phyloP scores from a whole-genome alignment of 2,888 invertebrate genomes.

The Taphrorychus bicolor region DNA sequence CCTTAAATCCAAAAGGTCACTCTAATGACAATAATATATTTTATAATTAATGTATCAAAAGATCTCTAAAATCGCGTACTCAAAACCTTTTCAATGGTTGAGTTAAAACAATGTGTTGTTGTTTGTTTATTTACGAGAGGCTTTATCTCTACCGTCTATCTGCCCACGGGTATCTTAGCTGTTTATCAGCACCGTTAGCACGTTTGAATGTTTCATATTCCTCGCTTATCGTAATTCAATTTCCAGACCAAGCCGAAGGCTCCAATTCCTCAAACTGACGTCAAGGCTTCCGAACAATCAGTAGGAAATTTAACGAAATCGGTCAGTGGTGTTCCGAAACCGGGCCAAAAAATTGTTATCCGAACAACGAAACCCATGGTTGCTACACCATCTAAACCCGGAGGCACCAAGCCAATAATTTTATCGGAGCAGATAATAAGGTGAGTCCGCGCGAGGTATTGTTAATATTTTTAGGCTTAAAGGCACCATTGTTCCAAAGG shows the following conservation, averaged over 20 bases:
- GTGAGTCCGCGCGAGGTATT: slow-evolving; percentile 20
- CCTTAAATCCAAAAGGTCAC: too few relatives aligned
- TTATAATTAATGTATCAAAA: too few relatives aligned
- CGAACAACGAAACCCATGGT: slow-evolving; percentile 31
- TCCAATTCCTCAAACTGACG: slow-evolving; percentile 22
- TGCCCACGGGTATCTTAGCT: too few relatives aligned
- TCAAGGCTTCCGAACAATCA: slow-evolving; percentile 12
- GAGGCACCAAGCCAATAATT: slow-evolving; percentile 53
- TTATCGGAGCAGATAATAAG: slow-evolving; percentile 57
- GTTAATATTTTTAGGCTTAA: too few relatives aligned
- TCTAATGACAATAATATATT: too few relatives aligned
- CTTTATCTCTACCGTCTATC: not conserved
- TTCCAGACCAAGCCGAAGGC: slow-evolving; percentile 19
- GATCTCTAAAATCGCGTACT: too few relatives aligned
- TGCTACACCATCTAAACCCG: slow-evolving; percentile 12
- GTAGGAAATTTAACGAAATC: slow-evolving; percentile 19
- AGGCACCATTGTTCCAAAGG: too few relatives aligned
- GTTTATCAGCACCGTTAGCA: too few relatives aligned
- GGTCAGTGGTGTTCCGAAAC: slow-evolving; percentile 24
- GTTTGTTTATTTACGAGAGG: not conserved
- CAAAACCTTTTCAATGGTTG: too few relatives aligned
- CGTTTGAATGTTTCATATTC: too few relatives aligned
- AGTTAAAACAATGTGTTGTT: too few relatives aligned
- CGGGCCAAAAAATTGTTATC: slow-evolving; percentile 34
- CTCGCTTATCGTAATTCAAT: not conserved